These are phyloP conservation scores for Remorina albescens DNA, from an alignment of 2,797 vertebrate genomes.

Conservation along the genomic window DNA sequence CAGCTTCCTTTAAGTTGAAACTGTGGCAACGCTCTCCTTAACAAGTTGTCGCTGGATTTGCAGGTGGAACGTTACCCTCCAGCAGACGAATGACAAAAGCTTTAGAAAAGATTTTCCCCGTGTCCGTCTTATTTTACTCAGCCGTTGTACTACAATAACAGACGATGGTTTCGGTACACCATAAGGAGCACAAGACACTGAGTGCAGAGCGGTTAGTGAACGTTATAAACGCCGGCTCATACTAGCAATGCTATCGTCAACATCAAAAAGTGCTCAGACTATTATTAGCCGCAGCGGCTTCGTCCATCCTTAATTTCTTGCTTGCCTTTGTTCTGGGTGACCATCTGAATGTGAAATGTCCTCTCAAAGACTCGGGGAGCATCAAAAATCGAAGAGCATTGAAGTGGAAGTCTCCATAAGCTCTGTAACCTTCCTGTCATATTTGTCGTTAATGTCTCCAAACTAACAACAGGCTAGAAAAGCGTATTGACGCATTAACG, in stretches of 20 bases:
- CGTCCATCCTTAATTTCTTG: not conserved
- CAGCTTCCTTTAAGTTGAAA: not conserved
- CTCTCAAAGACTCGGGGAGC: not conserved
- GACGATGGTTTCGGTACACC: not conserved
- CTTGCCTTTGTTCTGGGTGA: constrained; percentile 65
- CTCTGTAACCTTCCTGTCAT: constrained; percentile 38
- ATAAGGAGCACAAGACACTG: not conserved
- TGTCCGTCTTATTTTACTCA: not conserved
- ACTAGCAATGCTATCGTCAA: constrained; percentile 43
- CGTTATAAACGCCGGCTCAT: no score
- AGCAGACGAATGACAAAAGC: not conserved
- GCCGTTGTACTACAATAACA: not conserved
- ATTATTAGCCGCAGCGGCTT: not conserved
- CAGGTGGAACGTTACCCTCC: not conserved
- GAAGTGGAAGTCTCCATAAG: not conserved
- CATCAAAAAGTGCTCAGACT: not conserved
- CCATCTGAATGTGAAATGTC: constrained; percentile 29
- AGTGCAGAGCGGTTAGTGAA: not conserved
- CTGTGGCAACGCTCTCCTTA: not conserved
- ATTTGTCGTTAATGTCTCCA: not conserved
- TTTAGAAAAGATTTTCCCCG: rapidly evolving
- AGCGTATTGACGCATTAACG: no score
- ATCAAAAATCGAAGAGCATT: not conserved
- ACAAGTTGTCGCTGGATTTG: constrained; percentile 35
- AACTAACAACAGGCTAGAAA: constrained; percentile 20